phyloP scores from a whole-genome alignment of 2,113 vertebrate genomes.

The Synchiropus splendidus region DNA sequence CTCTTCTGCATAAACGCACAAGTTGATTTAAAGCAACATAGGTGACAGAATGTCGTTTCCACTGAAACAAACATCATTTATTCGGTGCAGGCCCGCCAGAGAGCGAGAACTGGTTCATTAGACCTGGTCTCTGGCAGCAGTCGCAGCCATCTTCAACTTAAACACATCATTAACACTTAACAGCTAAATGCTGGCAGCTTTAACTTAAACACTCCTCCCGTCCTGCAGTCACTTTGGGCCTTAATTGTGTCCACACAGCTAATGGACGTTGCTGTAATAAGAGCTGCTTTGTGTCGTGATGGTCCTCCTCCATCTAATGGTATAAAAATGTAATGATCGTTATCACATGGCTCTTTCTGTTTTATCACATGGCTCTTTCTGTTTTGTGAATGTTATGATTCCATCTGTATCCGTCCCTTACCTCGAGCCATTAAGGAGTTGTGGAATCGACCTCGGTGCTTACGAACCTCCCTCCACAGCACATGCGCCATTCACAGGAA shows the following conservation, averaged over 20 bases:
- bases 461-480: conserved; percentile 53
- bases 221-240: conserved; percentile 66
- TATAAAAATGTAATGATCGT: conserved; percentile 20
- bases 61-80: not conserved
- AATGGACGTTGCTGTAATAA: conserved; percentile 30
- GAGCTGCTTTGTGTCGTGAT: conserved; percentile 19
- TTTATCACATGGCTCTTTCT: conserved; percentile 15
- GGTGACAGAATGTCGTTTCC: not conserved
- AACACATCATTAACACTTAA: conserved; percentile 64
- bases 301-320: conserved; percentile 22
- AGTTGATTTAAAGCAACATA: not conserved
- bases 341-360: conserved; percentile 22
- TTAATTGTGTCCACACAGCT: conserved; percentile 40
- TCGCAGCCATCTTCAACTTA: conserved; percentile 21
- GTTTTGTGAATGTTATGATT: conserved; percentile 17
- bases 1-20: too few species aligned
- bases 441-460: conserved; percentile 35
- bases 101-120: conserved; percentile 5
- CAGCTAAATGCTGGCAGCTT: conserved; percentile 39
- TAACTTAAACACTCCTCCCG: conserved; percentile 48
- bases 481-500: conserved; percentile 54
- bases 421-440: conserved; percentile 27
- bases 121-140: conserved; percentile 2
- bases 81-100: not conserved
- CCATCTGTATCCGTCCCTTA: conserved; percentile 7